These are phyloP conservation scores for Nicator chloris DNA, from an alignment of 2,113 vertebrate species.

Conservation along the genomic window DNA sequence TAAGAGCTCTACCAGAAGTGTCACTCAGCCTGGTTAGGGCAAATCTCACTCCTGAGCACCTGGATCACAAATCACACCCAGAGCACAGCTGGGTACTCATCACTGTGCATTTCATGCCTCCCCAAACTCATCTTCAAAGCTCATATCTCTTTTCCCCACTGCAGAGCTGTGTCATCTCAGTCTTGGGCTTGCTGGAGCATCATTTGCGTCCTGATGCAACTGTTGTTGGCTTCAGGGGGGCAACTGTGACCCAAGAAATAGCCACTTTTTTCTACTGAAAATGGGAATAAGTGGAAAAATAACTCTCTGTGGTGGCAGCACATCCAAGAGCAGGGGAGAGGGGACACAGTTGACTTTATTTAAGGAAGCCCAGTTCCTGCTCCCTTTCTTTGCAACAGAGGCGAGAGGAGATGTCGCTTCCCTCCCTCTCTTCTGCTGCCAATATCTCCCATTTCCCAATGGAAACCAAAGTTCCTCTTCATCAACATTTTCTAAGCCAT, in stretches of 20 bases:
- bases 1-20: not conserved
- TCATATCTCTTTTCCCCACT: not conserved
- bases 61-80: not conserved
- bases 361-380: not conserved
- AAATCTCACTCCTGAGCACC: not conserved
- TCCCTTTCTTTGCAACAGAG: not conserved
- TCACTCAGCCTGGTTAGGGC: not conserved
- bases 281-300: not conserved
- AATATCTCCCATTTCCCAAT: not conserved
- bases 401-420: not conserved
- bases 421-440: not conserved
- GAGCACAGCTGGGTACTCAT: not conserved
- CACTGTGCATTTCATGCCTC: fast-evolving
- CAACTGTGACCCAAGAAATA: not conserved
- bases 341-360: fast-evolving
- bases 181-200: not conserved
- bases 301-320: not conserved
- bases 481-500: not conserved
- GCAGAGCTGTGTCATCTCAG: not conserved
- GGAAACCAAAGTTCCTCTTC: not conserved
- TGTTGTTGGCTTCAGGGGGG: not conserved
- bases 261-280: not conserved
- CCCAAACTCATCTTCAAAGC: not conserved
- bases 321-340: not conserved
- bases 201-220: not conserved